Conservation (phyloP, 53 echinoderm and acorn worm species). For the Henricia sp. region DNA sequence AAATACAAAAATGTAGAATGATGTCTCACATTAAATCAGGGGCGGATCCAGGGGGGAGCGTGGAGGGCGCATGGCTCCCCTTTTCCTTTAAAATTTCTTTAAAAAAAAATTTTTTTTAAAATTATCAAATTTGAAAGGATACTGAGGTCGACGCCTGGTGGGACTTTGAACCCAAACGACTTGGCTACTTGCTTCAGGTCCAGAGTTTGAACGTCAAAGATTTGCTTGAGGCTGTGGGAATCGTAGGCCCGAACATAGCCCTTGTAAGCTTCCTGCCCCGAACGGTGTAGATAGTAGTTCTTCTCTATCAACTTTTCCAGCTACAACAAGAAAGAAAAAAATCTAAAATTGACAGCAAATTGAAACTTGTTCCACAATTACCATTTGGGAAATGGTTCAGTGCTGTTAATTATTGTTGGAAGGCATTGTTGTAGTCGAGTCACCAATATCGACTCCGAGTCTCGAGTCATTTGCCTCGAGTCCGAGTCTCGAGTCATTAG, state of each 20-base stretch:
- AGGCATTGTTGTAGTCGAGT: too few species aligned
- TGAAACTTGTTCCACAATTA: too few species aligned
- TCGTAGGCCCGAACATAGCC: slow-evolving; percentile 92
- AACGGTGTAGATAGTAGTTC: slow-evolving; percentile 93
- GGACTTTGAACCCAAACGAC: slow-evolving; percentile 96
- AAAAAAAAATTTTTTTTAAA: too few species aligned
- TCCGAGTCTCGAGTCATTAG: too few species aligned
- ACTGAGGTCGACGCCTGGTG: slow-evolving; percentile 95
- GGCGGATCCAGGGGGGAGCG: not conserved
- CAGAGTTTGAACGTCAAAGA: slow-evolving; percentile 86
- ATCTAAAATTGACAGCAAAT: too few species aligned
- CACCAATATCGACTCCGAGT: too few species aligned
- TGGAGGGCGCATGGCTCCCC: not conserved
- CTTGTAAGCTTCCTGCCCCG: slow-evolving; percentile 94
- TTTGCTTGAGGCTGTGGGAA: slow-evolving; percentile 94
- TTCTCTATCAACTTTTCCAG: slow-evolving; percentile 94
- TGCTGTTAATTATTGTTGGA: too few species aligned
- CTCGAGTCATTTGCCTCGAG: too few species aligned
- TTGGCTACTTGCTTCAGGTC: slow-evolving; percentile 91
- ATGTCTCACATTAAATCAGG: not conserved
- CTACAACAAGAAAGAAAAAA: slow-evolving; percentile 44
- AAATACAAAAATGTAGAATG: too few species aligned
- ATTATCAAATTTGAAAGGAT: slow-evolving; percentile 81
- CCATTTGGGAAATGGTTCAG: too few species aligned
- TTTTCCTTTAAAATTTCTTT: not conserved